A percentile compares a stretch with the other conserved stretches of the same genome.
These are phyloP conservation scores for Ennomos erosarius DNA, from an alignment of 2,888 invertebrate species.

Conservation along the genomic window DNA sequence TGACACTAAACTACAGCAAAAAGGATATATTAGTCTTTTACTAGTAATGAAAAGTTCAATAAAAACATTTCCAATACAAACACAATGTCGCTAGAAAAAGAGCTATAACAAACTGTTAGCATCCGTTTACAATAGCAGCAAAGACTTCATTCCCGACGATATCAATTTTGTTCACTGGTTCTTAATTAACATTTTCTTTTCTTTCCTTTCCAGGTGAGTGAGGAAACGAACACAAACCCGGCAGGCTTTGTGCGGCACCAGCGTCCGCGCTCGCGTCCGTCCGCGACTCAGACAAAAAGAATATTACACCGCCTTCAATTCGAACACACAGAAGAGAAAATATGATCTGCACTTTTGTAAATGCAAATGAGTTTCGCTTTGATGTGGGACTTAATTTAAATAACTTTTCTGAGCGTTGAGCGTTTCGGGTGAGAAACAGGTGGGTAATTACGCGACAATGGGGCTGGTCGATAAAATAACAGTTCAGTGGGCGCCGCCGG, in stretches of 20 bases:
- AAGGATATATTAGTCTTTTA: slow-evolving; percentile 3
- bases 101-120: slow-evolving; percentile 60
- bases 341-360: slow-evolving; percentile 81
- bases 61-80: slow-evolving; percentile 43
- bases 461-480: slow-evolving; percentile 43
- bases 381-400: slow-evolving; percentile 74
- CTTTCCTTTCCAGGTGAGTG: slow-evolving; percentile 84
- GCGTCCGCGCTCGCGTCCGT: slow-evolving; percentile 57
- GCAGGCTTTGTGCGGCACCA: slow-evolving; percentile 71
- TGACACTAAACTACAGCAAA: neutral
- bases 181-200: slow-evolving; percentile 85
- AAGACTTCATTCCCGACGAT: slow-evolving; percentile 72
- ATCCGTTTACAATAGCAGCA: slow-evolving; percentile 74
- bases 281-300: slow-evolving; percentile 70
- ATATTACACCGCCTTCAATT: slow-evolving; percentile 82
- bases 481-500: slow-evolving; percentile 25
- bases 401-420: slow-evolving; percentile 60
- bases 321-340: slow-evolving; percentile 76
- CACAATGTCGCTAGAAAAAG: slow-evolving; percentile 33
- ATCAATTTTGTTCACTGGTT: slow-evolving; percentile 82
- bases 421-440: slow-evolving; percentile 44
- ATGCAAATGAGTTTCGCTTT: slow-evolving; percentile 81
- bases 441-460: slow-evolving; percentile 53
- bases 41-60: slow-evolving; percentile 14
- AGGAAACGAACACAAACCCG: slow-evolving; percentile 75